Evolutionary conservation across 2,797 vertebrate genomes (phyloP).

Genomic region (Lepus townsendii): DNA sequence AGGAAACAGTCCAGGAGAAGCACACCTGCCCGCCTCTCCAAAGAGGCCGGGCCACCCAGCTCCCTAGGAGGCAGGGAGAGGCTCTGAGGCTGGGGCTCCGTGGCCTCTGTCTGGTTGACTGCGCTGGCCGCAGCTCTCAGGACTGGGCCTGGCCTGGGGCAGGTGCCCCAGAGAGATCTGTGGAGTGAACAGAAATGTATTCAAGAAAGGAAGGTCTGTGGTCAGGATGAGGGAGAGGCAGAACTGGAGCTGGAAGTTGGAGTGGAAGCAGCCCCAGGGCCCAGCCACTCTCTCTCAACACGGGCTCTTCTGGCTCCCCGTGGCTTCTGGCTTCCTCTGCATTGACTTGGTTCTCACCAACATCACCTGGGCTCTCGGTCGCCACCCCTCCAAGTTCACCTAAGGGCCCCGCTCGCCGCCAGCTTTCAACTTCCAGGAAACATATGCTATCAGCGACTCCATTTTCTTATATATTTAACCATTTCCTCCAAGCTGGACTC

Average conservation of each 20-base stretch:
- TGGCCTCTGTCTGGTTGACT: neutral
- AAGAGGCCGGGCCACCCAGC: neutral
- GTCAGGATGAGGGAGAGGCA: neutral
- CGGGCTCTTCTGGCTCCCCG: neutral
- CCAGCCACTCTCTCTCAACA: neutral
- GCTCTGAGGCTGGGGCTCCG: neutral
- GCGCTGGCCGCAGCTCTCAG: neutral
- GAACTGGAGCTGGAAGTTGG: neutral
- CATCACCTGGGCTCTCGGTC: neutral
- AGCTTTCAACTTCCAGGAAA: neutral
- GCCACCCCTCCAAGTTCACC: neutral
- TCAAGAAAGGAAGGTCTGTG: neutral
- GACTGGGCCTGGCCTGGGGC: neutral
- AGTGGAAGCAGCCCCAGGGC: neutral
- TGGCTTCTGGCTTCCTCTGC: neutral
- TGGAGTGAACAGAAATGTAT: neutral
- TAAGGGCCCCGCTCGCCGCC: fast-evolving
- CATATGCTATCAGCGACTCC: neutral
- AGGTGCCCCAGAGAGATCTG: neutral
- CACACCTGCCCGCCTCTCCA: neutral
- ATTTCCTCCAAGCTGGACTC: neutral
- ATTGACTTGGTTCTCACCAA: neutral
- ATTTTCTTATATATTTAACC: neutral
- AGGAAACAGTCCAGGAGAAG: neutral
- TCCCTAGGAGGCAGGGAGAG: neutral